Conservation (phyloP, 2,113 vertebrate genomes). For the Neofelis nebulosa region DNA sequence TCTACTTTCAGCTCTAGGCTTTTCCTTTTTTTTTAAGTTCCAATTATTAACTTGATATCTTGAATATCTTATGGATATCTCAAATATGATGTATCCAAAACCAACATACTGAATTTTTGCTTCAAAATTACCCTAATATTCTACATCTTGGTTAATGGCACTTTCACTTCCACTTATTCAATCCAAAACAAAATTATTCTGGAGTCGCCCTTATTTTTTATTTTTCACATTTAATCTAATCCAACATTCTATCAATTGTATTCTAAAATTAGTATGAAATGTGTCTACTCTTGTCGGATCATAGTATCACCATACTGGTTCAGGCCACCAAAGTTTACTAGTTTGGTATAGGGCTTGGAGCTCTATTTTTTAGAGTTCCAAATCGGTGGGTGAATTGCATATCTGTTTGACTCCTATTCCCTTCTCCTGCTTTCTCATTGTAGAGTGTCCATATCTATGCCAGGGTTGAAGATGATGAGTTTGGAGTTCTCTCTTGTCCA, state of each 20-base stretch:
- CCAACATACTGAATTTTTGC: neutral
- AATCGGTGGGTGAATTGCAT: neutral
- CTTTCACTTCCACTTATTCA: neutral
- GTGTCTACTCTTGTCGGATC: neutral
- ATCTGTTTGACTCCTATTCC: neutral
- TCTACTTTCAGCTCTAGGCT: neutral
- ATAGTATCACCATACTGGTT: neutral
- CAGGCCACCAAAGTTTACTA: neutral
- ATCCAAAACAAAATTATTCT: neutral
- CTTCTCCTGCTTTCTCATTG: neutral
- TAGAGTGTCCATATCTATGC: neutral
- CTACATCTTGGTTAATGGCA: neutral
- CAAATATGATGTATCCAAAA: neutral
- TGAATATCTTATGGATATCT: neutral
- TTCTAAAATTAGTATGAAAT: neutral
- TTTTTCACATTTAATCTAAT: neutral
- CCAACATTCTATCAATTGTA: neutral
- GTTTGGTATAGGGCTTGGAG: neutral
- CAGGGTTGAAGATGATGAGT: neutral
- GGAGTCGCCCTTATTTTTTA: neutral
- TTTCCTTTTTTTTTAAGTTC: neutral
- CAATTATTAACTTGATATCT: neutral
- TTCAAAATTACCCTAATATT: neutral
- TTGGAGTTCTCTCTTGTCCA: too few species aligned
- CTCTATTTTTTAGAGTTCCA: neutral